Conservation (phyloP, 2,797 vertebrate genomes). For the Anableps anableps region DNA sequence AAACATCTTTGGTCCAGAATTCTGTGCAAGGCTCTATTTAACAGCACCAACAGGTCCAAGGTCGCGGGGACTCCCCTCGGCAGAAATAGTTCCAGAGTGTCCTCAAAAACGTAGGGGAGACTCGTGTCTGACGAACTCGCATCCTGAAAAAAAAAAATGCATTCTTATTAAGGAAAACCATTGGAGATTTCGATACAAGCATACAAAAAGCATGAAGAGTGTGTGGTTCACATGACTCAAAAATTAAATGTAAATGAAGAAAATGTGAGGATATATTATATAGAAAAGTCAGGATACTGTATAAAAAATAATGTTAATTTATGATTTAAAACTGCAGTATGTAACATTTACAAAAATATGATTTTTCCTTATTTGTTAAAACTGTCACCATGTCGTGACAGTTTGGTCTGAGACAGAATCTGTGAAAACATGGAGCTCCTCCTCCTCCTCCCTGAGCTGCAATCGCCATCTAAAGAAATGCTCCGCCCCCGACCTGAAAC, state of each 20-base stretch:
- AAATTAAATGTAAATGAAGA: no score
- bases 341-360: no score
- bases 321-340: no score
- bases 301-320: neutral
- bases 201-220: neutral
- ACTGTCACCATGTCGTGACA: no score
- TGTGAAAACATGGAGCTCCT: no score
- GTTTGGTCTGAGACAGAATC: no score
- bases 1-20: slow-evolving; percentile 36
- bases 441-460: no score
- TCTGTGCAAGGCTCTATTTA: slow-evolving; percentile 63
- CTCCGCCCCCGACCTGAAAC: no score
- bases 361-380: no score
- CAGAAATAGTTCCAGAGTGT: slow-evolving; percentile 67
- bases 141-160: slow-evolving; percentile 33
- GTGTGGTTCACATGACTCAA: neutral
- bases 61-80: slow-evolving; percentile 45
- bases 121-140: neutral
- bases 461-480: no score
- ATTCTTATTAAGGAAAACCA: neutral
- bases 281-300: neutral
- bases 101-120: slow-evolving; percentile 60
- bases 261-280: neutral
- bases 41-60: slow-evolving; percentile 56
- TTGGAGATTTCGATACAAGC: neutral